Percentiles rank a stretch among this genome's conserved stretches.
Conservation (phyloP, 2,797 vertebrate genomes). For the Leuciscus waleckii region DNA sequence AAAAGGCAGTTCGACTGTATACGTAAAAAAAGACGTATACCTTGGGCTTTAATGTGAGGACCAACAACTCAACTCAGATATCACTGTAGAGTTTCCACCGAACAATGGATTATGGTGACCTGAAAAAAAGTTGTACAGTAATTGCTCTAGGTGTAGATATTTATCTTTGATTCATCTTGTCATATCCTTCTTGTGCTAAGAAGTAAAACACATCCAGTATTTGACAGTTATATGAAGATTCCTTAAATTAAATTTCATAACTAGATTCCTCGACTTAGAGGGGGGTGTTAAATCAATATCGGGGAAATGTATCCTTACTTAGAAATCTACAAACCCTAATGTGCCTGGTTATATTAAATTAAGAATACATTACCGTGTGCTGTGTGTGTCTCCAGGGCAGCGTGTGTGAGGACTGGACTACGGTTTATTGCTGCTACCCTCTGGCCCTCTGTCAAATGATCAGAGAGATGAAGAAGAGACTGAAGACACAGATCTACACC, state of each 20-base stretch:
- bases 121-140: background rate
- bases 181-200: background rate
- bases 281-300: slow-evolving; percentile 33
- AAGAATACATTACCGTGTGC: slow-evolving; percentile 24
- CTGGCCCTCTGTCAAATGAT: slow-evolving; percentile 84
- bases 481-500: slow-evolving; percentile 78
- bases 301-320: slow-evolving; percentile 8
- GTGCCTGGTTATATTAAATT: background rate
- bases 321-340: slow-evolving; percentile 12
- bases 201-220: slow-evolving; percentile 1
- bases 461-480: slow-evolving; percentile 82
- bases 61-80: background rate
- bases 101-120: slow-evolving; percentile 5
- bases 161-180: background rate
- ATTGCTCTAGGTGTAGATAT: background rate
- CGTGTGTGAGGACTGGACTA: slow-evolving; percentile 80
- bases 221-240: slow-evolving; percentile 19
- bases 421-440: slow-evolving; percentile 81
- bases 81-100: background rate
- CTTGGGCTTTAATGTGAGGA: too few species aligned
- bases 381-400: slow-evolving; percentile 72
- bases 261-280: background rate
- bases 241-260: background rate
- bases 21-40: background rate
- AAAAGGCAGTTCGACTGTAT: background rate